Evolutionary conservation across 1,140 invertebrate genomes (phyloP).

Genomic region (Orussus abietinus): DNA sequence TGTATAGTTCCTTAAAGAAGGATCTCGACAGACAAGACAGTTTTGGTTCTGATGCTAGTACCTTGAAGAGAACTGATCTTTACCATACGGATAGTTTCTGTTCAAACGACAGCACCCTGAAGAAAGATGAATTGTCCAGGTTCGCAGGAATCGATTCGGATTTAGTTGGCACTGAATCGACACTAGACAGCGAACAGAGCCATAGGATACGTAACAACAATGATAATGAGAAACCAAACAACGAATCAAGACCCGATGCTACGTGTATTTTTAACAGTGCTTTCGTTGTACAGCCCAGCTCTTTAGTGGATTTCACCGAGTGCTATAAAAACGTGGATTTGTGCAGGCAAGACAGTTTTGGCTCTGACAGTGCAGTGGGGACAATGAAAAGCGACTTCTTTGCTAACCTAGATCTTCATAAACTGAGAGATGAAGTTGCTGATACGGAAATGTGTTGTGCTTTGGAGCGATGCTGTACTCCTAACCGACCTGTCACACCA

Average conservation of each 20-base stretch:
- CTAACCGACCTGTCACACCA: constrained; percentile 38
- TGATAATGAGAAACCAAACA: too few relatives aligned
- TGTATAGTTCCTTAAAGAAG: constrained; percentile 9
- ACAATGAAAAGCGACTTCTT: constrained; percentile 53
- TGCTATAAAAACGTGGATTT: constrained; percentile 37
- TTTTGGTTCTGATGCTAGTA: constrained; percentile 25
- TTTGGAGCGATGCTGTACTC: constrained; percentile 37
- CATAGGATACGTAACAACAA: too few relatives aligned
- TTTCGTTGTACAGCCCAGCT: constrained; percentile 16
- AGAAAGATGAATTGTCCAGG: constrained; percentile 17
- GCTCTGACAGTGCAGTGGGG: constrained; percentile 47
- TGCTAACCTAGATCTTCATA: constrained; percentile 44
- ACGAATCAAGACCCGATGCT: background rate
- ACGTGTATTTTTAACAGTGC: constrained; percentile 19
- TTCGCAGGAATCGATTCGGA: too few relatives aligned
- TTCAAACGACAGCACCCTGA: constrained; percentile 25
- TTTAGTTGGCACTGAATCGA: too few relatives aligned
- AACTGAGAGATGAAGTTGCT: constrained; percentile 35
- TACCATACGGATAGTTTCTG: constrained; percentile 24
- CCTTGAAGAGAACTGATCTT: constrained; percentile 13
- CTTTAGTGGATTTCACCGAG: constrained; percentile 24
- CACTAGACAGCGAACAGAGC: too few relatives aligned
- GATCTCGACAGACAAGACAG: constrained; percentile 17
- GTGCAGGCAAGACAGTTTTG: constrained; percentile 45
- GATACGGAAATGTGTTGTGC: constrained; percentile 37